These are phyloP conservation scores for Anthonomus grandis DNA, from an alignment of 1,140 invertebrate genomes.

Conservation along the genomic window DNA sequence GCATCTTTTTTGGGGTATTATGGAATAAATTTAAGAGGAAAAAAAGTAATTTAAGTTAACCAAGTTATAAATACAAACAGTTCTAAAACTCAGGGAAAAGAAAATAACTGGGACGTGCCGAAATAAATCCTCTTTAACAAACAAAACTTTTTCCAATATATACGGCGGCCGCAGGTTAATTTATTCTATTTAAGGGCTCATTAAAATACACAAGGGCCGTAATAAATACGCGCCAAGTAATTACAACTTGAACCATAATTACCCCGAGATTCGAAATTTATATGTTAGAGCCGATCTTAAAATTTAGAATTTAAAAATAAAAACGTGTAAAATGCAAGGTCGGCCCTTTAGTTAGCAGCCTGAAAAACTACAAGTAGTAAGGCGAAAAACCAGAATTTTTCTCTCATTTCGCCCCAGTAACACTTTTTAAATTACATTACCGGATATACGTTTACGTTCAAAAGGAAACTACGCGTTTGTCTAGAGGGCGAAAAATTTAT, in stretches of 20 bases:
- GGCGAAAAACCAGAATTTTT: no score
- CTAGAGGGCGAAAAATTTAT: neutral
- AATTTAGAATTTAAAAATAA: no score
- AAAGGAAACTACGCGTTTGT: conserved; percentile 6
- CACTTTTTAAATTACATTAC: conserved; percentile 6
- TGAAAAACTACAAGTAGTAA: no score
- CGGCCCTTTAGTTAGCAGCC: no score
- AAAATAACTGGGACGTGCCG: neutral
- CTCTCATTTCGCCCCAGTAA: neutral
- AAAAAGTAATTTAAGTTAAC: no score
- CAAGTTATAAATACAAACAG: no score
- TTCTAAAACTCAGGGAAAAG: no score
- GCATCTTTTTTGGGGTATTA: no score
- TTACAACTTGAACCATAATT: conserved; percentile 46
- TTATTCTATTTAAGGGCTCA: conserved; percentile 39
- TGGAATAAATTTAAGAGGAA: no score
- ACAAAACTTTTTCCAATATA: conserved; percentile 24
- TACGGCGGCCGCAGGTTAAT: conserved; percentile 27
- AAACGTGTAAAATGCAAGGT: no score
- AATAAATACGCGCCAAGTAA: conserved; percentile 45
- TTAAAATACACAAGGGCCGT: conserved; percentile 41
- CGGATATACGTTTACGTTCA: conserved; percentile 3
- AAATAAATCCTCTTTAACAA: conserved; percentile 19
- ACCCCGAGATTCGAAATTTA: no score
- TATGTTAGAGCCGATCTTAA: no score